Evolutionary conservation across 1,140 invertebrate genomes (phyloP).

Genomic region (Centruroides sculpturatus): DNA sequence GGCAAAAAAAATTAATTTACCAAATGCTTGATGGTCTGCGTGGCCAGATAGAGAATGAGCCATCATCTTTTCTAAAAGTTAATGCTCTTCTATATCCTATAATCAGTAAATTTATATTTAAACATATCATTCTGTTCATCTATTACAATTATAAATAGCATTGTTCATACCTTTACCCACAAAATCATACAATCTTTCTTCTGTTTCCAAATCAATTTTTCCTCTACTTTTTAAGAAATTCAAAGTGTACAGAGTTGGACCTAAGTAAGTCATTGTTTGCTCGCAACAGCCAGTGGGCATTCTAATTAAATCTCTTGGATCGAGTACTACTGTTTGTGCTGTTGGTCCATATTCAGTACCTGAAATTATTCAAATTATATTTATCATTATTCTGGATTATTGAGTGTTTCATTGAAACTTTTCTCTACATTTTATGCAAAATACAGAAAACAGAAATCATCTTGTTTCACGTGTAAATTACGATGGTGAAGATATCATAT

Average conservation of each 20-base stretch:
- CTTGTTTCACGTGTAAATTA: too few relatives aligned
- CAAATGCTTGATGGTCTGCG: background rate
- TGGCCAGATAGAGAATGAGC: background rate
- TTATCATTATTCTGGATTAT: too few relatives aligned
- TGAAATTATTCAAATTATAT: constrained; percentile 3
- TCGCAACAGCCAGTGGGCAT: constrained; percentile 30
- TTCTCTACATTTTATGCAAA: too few relatives aligned
- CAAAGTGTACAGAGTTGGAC: constrained; percentile 28
- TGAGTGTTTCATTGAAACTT: too few relatives aligned
- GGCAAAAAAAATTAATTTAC: background rate
- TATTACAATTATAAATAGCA: too few relatives aligned
- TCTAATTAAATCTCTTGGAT: constrained; percentile 22
- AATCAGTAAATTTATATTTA: too few relatives aligned
- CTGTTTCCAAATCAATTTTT: constrained; percentile 19
- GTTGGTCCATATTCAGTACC: constrained; percentile 26
- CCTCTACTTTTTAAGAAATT: constrained; percentile 25
- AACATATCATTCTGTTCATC: too few relatives aligned
- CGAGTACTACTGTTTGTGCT: constrained; percentile 18
- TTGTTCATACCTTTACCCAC: constrained; percentile 5
- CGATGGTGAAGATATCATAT: too few relatives aligned
- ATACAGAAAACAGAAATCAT: too few relatives aligned
- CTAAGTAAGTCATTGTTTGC: constrained; percentile 30
- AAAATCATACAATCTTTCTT: constrained; percentile 22
- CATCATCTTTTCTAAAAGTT: background rate
- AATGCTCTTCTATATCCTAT: background rate